Evolutionary conservation across 2,797 vertebrate genomes (phyloP).

Genomic region (Capromys pilorides): DNA sequence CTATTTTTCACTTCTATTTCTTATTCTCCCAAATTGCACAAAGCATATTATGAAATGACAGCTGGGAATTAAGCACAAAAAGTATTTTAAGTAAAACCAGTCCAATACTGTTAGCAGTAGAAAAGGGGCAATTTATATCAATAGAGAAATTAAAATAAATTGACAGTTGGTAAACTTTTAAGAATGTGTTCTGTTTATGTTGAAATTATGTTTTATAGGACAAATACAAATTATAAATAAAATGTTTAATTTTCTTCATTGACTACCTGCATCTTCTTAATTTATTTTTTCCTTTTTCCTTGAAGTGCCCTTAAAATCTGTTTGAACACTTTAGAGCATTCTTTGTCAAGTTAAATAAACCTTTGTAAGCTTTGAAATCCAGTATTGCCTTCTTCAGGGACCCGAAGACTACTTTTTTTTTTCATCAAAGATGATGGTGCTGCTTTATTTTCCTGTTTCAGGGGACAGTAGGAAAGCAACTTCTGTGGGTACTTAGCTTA

Average conservation of each 20-base stretch:
- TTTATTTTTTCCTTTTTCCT: background rate
- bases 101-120: background rate
- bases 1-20: background rate
- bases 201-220: background rate
- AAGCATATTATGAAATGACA: background rate
- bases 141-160: background rate
- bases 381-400: background rate
- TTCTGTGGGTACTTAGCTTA: background rate
- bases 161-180: background rate
- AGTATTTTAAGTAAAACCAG: background rate
- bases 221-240: constrained; percentile 13
- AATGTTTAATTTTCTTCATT: background rate
- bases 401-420: background rate
- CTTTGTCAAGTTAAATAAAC: background rate
- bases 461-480: background rate
- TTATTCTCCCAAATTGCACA: background rate
- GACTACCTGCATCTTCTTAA: background rate
- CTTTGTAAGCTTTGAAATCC: background rate
- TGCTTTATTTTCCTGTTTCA: background rate
- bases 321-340: background rate
- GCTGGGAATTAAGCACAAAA: background rate
- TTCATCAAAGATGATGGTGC: background rate
- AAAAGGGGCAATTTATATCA: background rate
- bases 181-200: background rate
- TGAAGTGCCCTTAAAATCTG: background rate